These are phyloP conservation scores for Oreonectes daqikongensis DNA, from an alignment of 2,797 vertebrate genomes.

Conservation along the genomic window DNA sequence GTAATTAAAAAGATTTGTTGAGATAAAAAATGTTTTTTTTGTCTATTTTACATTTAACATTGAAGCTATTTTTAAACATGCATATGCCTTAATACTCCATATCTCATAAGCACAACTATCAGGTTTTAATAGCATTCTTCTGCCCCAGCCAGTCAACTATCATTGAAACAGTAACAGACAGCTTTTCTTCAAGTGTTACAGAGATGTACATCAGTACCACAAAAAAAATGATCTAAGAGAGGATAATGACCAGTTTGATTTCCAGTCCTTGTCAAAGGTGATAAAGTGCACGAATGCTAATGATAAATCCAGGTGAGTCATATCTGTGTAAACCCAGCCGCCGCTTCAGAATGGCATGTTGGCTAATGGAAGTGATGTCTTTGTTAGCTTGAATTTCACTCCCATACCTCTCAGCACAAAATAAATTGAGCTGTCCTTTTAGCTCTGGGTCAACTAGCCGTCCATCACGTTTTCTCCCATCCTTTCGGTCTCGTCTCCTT, in stretches of 20 bases:
- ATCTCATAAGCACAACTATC: not conserved
- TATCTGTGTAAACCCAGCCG: slow-evolving; percentile 15
- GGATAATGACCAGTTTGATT: slow-evolving; percentile 35
- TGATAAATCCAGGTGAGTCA: slow-evolving; percentile 20
- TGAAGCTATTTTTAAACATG: too few relatives aligned
- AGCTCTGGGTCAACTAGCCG: slow-evolving; percentile 34
- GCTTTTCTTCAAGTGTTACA: not conserved
- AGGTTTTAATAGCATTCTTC: too few relatives aligned
- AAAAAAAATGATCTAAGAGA: not conserved
- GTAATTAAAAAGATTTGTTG: too few relatives aligned
- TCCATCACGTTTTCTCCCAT: slow-evolving; percentile 42
- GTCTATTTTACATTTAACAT: too few relatives aligned
- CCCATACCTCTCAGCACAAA: slow-evolving; percentile 37
- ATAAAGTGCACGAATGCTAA: slow-evolving; percentile 16
- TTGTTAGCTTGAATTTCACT: slow-evolving; percentile 28
- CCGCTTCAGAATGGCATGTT: slow-evolving; percentile 1
- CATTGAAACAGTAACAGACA: not conserved
- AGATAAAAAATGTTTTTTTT: too few relatives aligned
- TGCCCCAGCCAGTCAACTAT: not conserved
- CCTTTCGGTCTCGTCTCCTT: slow-evolving; percentile 24
- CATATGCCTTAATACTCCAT: too few relatives aligned
- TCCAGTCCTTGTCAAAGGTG: slow-evolving; percentile 7
- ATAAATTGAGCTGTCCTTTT: slow-evolving; percentile 47
- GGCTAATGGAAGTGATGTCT: slow-evolving; percentile 29
- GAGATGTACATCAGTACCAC: not conserved